Evolutionary conservation across 1,140 invertebrate genomes (phyloP), one percentile per base, ranked within the genome.

Genomic region (Neelides sp.): DNA sequence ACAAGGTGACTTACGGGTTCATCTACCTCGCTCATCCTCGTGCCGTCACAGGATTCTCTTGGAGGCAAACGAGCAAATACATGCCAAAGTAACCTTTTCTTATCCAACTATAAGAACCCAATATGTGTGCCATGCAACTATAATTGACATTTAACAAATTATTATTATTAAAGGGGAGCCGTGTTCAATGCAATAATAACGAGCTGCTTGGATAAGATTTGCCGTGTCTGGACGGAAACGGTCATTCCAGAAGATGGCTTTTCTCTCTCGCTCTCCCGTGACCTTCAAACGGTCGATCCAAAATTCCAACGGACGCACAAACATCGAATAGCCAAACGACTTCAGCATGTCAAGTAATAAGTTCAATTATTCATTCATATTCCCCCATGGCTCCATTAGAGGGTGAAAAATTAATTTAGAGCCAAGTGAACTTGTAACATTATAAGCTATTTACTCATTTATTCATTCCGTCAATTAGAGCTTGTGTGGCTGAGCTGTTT

Each of bases 151-250:
- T 53, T n/a, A 47, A 19, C 8, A 7, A 43, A 28, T 36, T 41
- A 36, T 55, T 58, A 61, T 55, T 68, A n/a, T n/a, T 71, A 26
- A 66, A 92, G 89, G 64, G 87, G 89, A 20, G 88, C 90, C 42
- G 89, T 97, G 26, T 91, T 89, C 44, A 98, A 98, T 70, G 94
- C 96, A 80, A 69, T 99, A 56, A 87, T 98, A 24, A 98, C 95
- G 39, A 97, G 92, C 13, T 98, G 94, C 71, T 76, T 86, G 61
- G 95, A 99, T 69, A 98, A 97, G 70, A 98, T 98, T 58, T 97
- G 93, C 65, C 80, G 95, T 43, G 79, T 98, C 58, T 98, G 95
- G 95, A 87, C 91, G 19, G 93, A 98, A 71, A 97, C 93, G 2
- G 80, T 96, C 54, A 73, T 96, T 46, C 91, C 92, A 1, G 93